phyloP scores from a whole-genome alignment of 2,888 invertebrate genomes.

The Phortica magna region DNA sequence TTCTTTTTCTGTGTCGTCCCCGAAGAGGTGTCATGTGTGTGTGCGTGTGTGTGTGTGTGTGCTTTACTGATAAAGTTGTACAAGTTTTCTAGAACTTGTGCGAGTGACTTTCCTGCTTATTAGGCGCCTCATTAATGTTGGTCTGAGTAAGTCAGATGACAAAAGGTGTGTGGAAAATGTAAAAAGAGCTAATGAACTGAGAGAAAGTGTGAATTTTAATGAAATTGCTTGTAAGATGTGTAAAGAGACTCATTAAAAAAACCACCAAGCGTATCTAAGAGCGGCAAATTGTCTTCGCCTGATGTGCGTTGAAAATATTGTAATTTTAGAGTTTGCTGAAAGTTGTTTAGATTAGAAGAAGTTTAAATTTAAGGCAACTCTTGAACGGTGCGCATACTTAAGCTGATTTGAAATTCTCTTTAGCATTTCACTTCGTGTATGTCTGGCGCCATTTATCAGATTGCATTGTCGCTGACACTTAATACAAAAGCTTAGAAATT shows the following conservation, averaged over 20 bases:
- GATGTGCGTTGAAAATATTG: no score
- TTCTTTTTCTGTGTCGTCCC: background rate
- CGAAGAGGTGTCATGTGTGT: background rate
- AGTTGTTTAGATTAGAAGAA: no score
- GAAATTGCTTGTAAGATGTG: background rate
- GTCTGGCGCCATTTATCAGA: background rate
- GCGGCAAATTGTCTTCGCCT: background rate
- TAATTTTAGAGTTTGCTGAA: no score
- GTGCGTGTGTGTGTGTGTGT: constrained; percentile 22
- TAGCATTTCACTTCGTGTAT: background rate
- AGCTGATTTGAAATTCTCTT: background rate
- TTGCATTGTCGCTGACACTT: background rate
- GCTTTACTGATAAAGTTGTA: background rate
- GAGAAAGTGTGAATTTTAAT: background rate
- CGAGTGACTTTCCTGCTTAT: background rate
- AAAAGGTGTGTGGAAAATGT: background rate
- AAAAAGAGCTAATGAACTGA: no score
- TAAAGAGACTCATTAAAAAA: background rate
- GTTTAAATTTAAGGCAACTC: no score
- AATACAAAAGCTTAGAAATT: background rate
- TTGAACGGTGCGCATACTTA: background rate
- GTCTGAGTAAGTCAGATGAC: background rate
- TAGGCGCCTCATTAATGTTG: background rate
- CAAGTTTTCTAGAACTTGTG: background rate
- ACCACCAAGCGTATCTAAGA: background rate